Percentiles rank a stretch among this genome's conserved stretches.
Conservation (phyloP, 2,113 vertebrate species). For the Vimba vimba region DNA sequence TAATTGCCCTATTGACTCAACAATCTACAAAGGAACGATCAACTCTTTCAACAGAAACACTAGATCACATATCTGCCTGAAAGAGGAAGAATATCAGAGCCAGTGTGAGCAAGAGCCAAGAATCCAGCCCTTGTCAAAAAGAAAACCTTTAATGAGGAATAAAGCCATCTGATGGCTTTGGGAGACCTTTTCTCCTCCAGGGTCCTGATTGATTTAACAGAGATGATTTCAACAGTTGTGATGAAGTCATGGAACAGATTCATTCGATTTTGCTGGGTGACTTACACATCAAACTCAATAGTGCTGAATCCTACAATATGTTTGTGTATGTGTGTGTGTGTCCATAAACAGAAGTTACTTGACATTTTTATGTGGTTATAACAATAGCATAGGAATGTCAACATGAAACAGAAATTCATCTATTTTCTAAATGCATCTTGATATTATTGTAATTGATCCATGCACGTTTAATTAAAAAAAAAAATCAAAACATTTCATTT, state of each 20-base stretch:
- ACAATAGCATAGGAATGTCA: not conserved
- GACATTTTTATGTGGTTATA: not conserved
- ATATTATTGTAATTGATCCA: not conserved
- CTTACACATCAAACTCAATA: not conserved
- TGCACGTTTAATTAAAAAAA: not conserved
- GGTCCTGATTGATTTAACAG: conserved; percentile 40
- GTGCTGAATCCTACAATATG: not conserved
- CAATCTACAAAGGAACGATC: not conserved
- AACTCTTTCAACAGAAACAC: conserved; percentile 20
- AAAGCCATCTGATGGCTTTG: conserved; percentile 18
- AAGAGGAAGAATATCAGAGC: not conserved
- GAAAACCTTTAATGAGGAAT: conserved; percentile 21
- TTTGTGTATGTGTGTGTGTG: not conserved
- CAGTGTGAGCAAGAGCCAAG: not conserved
- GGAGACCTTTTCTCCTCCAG: not conserved
- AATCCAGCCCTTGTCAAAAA: conserved; percentile 6
- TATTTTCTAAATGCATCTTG: not conserved
- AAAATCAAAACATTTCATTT: too few relatives aligned
- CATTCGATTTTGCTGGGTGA: not conserved
- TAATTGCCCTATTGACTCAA: conserved; percentile 18
- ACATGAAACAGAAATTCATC: not conserved
- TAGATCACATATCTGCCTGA: conserved; percentile 27
- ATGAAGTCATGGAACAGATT: conserved; percentile 7
- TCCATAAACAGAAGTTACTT: not conserved
- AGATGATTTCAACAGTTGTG: conserved; percentile 32